A percentile compares a stretch with the other conserved stretches of the same genome.
Conservation (phyloP, 2,888 invertebrate genomes). For the Ophion obscuratus region DNA sequence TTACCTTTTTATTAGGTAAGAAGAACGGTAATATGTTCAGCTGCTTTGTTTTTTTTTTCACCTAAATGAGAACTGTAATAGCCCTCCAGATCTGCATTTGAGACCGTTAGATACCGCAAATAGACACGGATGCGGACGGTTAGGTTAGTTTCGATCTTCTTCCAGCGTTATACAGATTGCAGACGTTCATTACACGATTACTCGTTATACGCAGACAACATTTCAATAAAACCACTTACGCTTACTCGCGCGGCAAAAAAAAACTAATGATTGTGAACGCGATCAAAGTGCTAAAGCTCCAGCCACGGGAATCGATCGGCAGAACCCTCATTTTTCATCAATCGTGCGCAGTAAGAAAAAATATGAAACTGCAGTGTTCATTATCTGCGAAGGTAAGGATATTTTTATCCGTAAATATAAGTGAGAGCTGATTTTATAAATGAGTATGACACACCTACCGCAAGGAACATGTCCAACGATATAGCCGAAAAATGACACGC, state of each 20-base stretch:
- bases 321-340: slow-evolving; percentile 9
- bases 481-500: slow-evolving; percentile 69
- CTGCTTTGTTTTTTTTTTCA: too few species aligned
- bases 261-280: neutral
- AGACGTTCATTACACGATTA: too few species aligned
- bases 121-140: too few species aligned
- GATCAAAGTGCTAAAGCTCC: neutral
- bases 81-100: too few species aligned
- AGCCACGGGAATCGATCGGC: neutral
- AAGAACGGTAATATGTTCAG: too few species aligned
- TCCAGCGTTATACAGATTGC: too few species aligned
- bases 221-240: too few species aligned
- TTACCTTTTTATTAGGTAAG: too few species aligned
- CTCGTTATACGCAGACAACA: too few species aligned
- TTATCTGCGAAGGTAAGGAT: neutral
- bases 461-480: slow-evolving; percentile 60
- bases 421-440: neutral
- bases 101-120: too few species aligned
- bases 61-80: too few species aligned
- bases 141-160: too few species aligned
- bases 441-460: slow-evolving; percentile 17
- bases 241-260: neutral
- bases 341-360: slow-evolving; percentile 16
- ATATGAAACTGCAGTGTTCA: slow-evolving; percentile 18
- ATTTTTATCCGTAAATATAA: neutral